Conservation (phyloP, 2,113 vertebrate genomes). For the Heptranchias perlo region DNA sequence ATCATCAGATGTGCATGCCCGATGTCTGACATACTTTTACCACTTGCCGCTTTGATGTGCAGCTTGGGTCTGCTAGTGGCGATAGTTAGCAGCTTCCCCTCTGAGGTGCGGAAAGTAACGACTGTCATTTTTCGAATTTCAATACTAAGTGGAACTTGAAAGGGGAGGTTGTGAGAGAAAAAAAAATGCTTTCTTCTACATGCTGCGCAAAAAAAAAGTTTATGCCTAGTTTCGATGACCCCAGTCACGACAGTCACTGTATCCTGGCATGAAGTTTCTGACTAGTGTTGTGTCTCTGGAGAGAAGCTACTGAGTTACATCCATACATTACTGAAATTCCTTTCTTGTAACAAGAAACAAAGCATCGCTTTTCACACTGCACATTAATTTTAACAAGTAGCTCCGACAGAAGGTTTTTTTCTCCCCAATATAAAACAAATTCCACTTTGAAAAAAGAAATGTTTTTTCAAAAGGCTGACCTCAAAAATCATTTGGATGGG, state of each 20-base stretch:
- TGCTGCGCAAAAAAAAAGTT: neutral
- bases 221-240: neutral
- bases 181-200: neutral
- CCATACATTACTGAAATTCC: conserved; percentile 1
- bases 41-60: neutral
- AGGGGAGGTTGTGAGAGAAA: neutral
- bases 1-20: neutral
- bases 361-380: neutral
- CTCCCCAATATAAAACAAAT: neutral
- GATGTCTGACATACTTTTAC: neutral
- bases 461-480: neutral
- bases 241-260: neutral
- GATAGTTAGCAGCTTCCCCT: neutral
- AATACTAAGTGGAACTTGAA: neutral
- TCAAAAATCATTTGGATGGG: neutral
- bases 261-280: neutral
- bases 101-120: neutral
- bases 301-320: neutral
- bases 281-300: neutral
- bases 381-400: conserved; percentile 10
- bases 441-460: neutral
- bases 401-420: neutral
- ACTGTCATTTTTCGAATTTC: neutral
- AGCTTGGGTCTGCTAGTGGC: neutral
- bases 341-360: conserved; percentile 20